A percentile compares a stretch with the other conserved stretches of the same genome.
These are phyloP conservation scores for Hepsetus odoe DNA, from an alignment of 2,113 vertebrate species.

Conservation along the genomic window DNA sequence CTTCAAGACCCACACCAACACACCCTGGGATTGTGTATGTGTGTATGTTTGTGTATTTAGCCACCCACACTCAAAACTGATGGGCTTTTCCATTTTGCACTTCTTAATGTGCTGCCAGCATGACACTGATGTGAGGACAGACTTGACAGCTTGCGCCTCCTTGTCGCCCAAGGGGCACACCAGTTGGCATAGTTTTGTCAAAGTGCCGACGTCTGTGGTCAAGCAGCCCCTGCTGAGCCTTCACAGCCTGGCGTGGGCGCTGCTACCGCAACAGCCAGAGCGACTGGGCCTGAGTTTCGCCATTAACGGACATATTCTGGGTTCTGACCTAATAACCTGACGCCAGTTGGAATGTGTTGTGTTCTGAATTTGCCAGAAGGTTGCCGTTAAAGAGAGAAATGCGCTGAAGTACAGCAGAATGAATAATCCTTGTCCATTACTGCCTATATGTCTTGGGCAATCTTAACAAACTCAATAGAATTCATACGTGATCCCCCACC, in stretches of 20 bases:
- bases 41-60: background rate
- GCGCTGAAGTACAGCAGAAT: background rate
- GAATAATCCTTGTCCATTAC: background rate
- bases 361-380: background rate
- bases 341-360: background rate
- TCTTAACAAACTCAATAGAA: background rate
- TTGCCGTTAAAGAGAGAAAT: background rate
- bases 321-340: background rate
- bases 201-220: background rate
- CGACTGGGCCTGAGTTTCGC: background rate
- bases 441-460: background rate
- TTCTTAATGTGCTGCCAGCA: background rate
- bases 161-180: constrained; percentile 23
- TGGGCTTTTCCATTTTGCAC: constrained; percentile 30
- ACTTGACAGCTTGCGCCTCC: constrained; percentile 12
- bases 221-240: constrained; percentile 22
- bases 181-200: constrained; percentile 6
- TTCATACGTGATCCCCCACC: too few relatives aligned
- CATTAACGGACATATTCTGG: constrained; percentile 17
- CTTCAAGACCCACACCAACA: constrained; percentile 3
- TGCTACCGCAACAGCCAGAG: background rate
- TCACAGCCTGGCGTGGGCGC: background rate
- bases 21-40: background rate
- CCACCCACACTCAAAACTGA: constrained; percentile 3
- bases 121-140: constrained; percentile 1